Conservation (phyloP, 2,888 invertebrate species). For the Lysandra bellargus region DNA sequence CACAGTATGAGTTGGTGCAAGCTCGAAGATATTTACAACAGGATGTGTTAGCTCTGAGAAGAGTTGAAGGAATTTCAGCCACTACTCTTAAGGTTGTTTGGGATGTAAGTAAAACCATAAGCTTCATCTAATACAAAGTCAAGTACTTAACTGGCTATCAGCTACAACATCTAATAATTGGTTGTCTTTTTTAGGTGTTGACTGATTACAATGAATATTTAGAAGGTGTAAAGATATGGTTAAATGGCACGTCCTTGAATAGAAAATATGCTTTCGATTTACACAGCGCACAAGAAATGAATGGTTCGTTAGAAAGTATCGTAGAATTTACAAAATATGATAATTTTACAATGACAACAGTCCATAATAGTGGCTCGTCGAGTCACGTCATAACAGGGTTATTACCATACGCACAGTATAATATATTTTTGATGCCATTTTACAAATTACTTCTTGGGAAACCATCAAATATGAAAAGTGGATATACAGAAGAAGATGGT, state of each 20-base stretch:
- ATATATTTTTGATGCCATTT: constrained; percentile 95
- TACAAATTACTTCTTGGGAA: constrained; percentile 93
- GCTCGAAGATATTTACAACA: constrained; percentile 88
- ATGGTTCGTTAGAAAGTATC: constrained; percentile 59
- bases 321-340: constrained; percentile 66
- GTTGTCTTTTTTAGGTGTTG: constrained; percentile 60
- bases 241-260: constrained; percentile 70
- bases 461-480: constrained; percentile 93
- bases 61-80: constrained; percentile 85
- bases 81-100: constrained; percentile 89
- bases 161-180: neutral
- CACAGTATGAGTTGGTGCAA: constrained; percentile 88
- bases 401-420: constrained; percentile 92
- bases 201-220: constrained; percentile 79
- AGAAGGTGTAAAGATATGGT: constrained; percentile 86
- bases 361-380: constrained; percentile 85
- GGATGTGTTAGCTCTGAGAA: constrained; percentile 87
- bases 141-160: too few species aligned
- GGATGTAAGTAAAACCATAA: constrained; percentile 82
- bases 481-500: constrained; percentile 93
- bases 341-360: constrained; percentile 86
- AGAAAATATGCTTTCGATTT: constrained; percentile 57
- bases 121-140: neutral
- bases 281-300: constrained; percentile 54
- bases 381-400: constrained; percentile 89